Evolutionary conservation across 2,888 invertebrate species (phyloP).

Genomic region (Oxyscelio sp.): DNA sequence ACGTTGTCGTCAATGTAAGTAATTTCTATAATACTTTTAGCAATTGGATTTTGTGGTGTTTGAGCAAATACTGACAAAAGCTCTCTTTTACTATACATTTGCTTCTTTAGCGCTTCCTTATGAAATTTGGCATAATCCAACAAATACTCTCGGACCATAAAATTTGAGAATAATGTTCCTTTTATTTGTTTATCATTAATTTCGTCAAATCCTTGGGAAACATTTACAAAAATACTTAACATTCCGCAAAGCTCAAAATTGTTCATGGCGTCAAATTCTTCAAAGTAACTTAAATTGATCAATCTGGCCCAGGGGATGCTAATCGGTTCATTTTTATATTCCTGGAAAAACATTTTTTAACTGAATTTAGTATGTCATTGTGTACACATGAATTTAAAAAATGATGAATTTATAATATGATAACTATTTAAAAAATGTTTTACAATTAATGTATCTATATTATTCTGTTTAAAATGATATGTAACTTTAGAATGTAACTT

Average conservation of each 20-base stretch:
- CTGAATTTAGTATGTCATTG: too few relatives aligned
- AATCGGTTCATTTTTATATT: constrained; percentile 5
- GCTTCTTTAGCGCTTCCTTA: neutral
- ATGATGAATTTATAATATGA: too few relatives aligned
- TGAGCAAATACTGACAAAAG: constrained; percentile 30
- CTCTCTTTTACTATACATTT: constrained; percentile 21
- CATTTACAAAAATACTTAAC: constrained; percentile 33
- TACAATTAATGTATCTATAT: too few relatives aligned
- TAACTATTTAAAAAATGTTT: too few relatives aligned
- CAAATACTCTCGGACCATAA: constrained; percentile 2
- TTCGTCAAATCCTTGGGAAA: constrained; percentile 38
- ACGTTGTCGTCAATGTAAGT: constrained; percentile 10
- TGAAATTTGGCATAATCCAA: constrained; percentile 14
- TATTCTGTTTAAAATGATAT: too few relatives aligned
- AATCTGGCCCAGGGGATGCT: constrained; percentile 22
- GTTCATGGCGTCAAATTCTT: constrained; percentile 24
- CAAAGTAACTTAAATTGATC: constrained; percentile 8
- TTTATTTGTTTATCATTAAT: constrained; percentile 5
- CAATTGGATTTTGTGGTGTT: neutral
- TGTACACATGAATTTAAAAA: too few relatives aligned
- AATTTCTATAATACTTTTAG: constrained; percentile 6
- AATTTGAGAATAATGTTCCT: neutral
- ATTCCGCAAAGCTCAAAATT: constrained; percentile 40
- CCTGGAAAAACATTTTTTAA: neutral
- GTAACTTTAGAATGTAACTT: too few relatives aligned